These are phyloP conservation scores for Crypturellus undulatus DNA, from an alignment of 2,113 vertebrate genomes.

Conservation along the genomic window DNA sequence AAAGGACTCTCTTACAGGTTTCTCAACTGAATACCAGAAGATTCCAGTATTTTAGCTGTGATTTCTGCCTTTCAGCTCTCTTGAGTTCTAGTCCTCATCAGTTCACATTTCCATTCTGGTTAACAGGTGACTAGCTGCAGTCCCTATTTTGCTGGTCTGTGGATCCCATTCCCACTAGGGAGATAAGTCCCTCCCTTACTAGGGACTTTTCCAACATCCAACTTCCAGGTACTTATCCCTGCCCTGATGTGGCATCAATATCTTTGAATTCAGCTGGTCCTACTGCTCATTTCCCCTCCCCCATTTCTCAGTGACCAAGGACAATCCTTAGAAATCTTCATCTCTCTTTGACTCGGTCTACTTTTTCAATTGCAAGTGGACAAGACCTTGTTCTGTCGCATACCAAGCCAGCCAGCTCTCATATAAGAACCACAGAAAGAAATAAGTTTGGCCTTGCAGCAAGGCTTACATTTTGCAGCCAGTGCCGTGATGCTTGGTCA, in stretches of 20 bases:
- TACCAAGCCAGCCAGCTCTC: neutral
- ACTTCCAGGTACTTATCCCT: neutral
- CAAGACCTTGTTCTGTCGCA: neutral
- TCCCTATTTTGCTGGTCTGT: neutral
- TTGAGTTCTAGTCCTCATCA: neutral
- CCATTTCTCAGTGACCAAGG: neutral
- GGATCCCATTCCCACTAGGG: too few relatives aligned
- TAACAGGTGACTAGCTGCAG: neutral
- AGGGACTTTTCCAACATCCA: neutral
- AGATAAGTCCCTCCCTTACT: too few relatives aligned
- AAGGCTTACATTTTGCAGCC: accelerated
- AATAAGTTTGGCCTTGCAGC: neutral
- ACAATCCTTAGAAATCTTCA: neutral
- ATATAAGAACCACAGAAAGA: neutral
- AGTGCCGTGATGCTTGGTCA: neutral
- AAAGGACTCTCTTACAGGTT: neutral
- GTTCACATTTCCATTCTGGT: neutral
- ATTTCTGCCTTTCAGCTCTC: neutral
- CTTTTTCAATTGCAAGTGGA: neutral
- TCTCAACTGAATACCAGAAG: neutral
- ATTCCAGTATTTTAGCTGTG: neutral
- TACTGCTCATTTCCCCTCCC: neutral
- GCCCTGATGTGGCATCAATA: neutral
- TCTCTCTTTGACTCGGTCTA: neutral
- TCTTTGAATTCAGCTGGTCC: neutral